A percentile compares a stretch with the other conserved stretches of the same genome.
phyloP scores from a whole-genome alignment of 2,888 invertebrate genomes.

The Ophion ellenae region DNA sequence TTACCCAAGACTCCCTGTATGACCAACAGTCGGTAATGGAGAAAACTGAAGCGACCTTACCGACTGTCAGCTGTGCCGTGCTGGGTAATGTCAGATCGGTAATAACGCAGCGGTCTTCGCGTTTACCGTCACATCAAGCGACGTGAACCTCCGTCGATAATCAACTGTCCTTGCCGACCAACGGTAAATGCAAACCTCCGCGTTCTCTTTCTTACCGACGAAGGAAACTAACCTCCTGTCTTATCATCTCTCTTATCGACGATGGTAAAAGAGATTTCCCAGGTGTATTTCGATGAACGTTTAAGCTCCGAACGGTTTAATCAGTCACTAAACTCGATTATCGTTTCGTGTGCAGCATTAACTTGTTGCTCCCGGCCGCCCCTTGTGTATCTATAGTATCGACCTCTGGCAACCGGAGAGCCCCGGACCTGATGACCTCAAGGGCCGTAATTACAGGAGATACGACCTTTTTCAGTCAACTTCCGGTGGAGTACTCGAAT shows the following conservation, averaged over 20 bases:
- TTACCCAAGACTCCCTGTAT: not conserved
- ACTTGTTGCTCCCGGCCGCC: not conserved
- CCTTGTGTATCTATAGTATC: not conserved
- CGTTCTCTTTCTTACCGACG: not conserved
- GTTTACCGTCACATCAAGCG: not conserved
- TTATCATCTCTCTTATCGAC: not conserved
- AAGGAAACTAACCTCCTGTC: not conserved
- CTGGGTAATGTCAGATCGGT: no score
- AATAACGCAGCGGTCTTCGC: no score
- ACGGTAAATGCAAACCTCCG: not conserved
- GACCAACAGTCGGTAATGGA: conserved; percentile 1
- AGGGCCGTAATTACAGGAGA: not conserved
- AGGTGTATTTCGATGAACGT: not conserved
- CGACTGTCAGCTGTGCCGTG: no score
- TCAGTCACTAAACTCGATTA: conserved; percentile 22
- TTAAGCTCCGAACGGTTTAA: conserved; percentile 14
- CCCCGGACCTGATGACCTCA: not conserved
- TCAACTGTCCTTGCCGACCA: conserved; percentile 8
- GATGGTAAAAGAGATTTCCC: not conserved
- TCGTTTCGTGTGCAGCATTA: not conserved
- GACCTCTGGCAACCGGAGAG: not conserved
- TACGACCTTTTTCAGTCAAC: not conserved
- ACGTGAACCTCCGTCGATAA: not conserved
- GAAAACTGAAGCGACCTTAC: no score
- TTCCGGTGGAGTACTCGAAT: not conserved